Evolutionary conservation across 1,140 invertebrate species (phyloP).

Genomic region (Amyelois transitella): DNA sequence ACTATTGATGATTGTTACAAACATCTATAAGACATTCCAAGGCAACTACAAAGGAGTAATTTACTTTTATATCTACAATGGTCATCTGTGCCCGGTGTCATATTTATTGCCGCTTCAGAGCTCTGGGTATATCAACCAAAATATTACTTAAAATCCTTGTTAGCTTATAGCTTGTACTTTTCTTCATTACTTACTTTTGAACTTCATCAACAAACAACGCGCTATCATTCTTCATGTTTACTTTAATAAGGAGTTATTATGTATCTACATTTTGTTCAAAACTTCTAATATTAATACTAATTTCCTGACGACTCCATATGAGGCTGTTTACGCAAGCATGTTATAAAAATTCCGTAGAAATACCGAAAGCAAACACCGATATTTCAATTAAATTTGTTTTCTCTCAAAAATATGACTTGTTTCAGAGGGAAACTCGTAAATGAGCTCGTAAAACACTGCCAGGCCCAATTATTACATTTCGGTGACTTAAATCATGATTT

Average conservation of each 20-base stretch:
- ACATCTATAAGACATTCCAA: too few relatives aligned
- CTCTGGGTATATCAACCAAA: too few relatives aligned
- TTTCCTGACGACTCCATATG: conserved; percentile 24
- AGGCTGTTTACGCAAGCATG: conserved; percentile 31
- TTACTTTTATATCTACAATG: too few relatives aligned
- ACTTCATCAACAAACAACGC: background rate
- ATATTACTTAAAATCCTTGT: too few relatives aligned
- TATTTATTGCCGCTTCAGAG: too few relatives aligned
- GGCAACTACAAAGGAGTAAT: too few relatives aligned
- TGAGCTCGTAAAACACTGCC: conserved; percentile 47
- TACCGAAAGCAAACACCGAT: conserved; percentile 46
- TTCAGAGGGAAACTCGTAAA: conserved; percentile 48
- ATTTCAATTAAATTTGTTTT: conserved; percentile 48
- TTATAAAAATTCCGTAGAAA: conserved; percentile 45
- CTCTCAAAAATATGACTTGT: conserved; percentile 47
- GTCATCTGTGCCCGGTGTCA: too few relatives aligned
- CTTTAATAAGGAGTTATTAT: conserved; percentile 5
- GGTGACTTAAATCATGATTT: conserved; percentile 54
- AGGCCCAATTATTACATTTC: conserved; percentile 51
- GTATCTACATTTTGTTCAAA: conserved; percentile 1
- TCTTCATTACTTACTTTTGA: background rate
- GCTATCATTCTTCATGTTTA: background rate
- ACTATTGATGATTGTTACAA: background rate
- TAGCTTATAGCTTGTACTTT: background rate
- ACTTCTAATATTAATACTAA: conserved; percentile 16